Evolutionary conservation across 2,113 vertebrate species (phyloP).

Genomic region (Furnarius figulus): DNA sequence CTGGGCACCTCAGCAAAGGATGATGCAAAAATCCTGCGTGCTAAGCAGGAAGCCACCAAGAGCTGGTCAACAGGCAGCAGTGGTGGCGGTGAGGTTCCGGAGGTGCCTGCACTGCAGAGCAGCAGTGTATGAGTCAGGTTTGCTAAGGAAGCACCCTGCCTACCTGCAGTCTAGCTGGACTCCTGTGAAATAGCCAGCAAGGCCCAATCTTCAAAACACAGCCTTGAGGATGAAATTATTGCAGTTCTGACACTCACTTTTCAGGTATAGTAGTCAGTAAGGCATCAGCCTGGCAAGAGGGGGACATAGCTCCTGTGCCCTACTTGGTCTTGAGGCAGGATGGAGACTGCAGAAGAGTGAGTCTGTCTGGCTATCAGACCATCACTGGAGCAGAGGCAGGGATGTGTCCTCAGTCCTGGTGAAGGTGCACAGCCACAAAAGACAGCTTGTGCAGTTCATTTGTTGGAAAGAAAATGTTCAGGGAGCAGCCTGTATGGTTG

Average conservation of each 20-base stretch:
- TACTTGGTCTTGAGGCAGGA: background rate
- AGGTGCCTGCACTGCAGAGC: background rate
- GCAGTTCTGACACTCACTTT: background rate
- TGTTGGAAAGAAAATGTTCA: background rate
- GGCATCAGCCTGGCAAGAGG: background rate
- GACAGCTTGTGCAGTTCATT: background rate
- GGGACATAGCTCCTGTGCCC: background rate
- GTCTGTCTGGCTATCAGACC: background rate
- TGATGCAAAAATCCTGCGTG: background rate
- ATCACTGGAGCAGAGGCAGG: fast-evolving
- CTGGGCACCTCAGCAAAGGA: background rate
- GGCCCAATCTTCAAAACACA: background rate
- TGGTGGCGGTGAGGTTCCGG: background rate
- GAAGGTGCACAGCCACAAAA: background rate
- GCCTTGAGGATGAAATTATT: background rate
- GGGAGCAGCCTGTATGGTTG: background rate
- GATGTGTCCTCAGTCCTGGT: background rate
- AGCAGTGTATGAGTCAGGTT: background rate
- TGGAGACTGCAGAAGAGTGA: background rate
- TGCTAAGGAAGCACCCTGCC: background rate
- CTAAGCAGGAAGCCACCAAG: background rate
- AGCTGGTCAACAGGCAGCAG: background rate
- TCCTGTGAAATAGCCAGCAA: background rate
- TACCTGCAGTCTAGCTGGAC: background rate
- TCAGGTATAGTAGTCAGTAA: background rate